Evolutionary conservation across 2,113 vertebrate species (phyloP).

Genomic region (Bubo blakistoni): DNA sequence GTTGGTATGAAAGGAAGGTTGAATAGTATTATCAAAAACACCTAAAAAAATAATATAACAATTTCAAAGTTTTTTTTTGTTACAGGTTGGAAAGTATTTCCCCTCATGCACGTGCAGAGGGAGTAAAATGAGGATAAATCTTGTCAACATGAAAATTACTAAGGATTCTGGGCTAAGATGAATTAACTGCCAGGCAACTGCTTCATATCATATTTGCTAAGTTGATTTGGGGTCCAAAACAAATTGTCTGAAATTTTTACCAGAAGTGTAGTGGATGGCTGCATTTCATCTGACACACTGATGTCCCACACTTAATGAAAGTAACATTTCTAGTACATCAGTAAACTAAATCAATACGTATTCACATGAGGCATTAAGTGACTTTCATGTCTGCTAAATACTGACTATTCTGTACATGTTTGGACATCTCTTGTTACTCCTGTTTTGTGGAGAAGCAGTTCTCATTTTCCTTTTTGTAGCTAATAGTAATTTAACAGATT

Average conservation of each 20-base stretch:
- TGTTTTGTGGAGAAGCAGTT: neutral
- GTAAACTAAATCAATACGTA: neutral
- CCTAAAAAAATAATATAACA: neutral
- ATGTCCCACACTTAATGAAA: neutral
- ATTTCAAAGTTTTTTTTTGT: neutral
- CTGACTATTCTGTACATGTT: neutral
- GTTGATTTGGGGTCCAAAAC: neutral
- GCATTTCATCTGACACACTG: neutral
- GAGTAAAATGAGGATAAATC: neutral
- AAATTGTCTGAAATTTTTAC: neutral
- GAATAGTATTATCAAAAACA: neutral
- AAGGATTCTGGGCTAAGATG: neutral
- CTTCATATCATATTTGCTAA: neutral
- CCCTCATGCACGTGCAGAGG: fast-evolving
- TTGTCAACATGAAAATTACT: neutral
- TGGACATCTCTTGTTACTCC: neutral
- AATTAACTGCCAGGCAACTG: neutral
- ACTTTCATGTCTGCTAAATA: neutral
- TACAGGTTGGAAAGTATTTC: neutral
- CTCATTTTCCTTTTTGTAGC: neutral
- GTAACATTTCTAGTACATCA: neutral
- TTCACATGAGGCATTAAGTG: neutral
- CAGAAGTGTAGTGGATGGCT: neutral
- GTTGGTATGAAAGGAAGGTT: neutral
- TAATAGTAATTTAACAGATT: neutral